Evolutionary conservation across 2,797 vertebrate genomes (phyloP).

Genomic region (Paguma larvata): DNA sequence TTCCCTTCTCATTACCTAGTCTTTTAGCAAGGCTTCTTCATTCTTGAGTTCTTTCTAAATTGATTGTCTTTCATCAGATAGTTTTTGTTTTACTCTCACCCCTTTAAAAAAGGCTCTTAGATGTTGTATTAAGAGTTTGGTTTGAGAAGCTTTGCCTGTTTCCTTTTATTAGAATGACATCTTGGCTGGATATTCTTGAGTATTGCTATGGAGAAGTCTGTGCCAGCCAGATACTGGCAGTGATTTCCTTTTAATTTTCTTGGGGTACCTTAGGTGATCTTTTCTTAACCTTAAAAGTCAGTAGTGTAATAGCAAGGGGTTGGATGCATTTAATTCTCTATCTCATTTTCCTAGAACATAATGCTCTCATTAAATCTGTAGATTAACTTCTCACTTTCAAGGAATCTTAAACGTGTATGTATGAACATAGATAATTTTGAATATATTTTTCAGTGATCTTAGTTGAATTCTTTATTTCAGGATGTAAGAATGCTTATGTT

Average conservation of each 20-base stretch:
- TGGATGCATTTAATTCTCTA: constrained; percentile 36
- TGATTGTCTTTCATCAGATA: constrained; percentile 19
- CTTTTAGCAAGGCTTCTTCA: constrained; percentile 10
- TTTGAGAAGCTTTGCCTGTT: constrained; percentile 51
- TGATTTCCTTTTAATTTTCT: constrained; percentile 22
- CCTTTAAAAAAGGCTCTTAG: background rate
- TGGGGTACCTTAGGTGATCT: background rate
- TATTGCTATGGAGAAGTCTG: background rate
- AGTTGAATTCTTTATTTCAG: constrained; percentile 16
- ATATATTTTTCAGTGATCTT: background rate
- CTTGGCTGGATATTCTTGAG: background rate
- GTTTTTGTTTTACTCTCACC: background rate
- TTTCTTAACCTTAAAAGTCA: background rate
- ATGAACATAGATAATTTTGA: background rate
- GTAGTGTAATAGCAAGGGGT: background rate
- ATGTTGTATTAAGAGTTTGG: background rate
- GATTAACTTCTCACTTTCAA: constrained; percentile 44
- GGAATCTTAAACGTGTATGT: background rate
- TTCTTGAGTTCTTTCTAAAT: constrained; percentile 18
- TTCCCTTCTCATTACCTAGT: background rate
- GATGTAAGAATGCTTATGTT: background rate
- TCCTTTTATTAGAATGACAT: background rate
- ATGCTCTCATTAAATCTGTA: constrained; percentile 37
- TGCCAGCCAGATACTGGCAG: background rate
- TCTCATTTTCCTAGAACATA: constrained; percentile 30